Evolutionary conservation across 2,797 vertebrate genomes (phyloP), one percentile per base, ranked within the genome.

Genomic region (Premnoplex brunnescens): DNA sequence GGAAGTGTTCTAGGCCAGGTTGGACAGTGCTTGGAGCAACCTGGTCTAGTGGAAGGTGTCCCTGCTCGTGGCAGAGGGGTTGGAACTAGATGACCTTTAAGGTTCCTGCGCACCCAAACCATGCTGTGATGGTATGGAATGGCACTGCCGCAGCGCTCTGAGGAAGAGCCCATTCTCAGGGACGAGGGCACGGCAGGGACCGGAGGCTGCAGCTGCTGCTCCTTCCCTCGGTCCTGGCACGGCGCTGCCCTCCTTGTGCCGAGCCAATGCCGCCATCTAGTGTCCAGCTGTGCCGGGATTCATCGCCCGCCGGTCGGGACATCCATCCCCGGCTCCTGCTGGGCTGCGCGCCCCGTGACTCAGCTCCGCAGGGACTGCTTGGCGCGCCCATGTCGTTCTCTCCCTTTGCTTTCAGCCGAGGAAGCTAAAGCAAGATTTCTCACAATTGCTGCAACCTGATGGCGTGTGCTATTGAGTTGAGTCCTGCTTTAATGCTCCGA

Each of bases 251-350:
- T 17, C 34, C 62, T 2, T 9, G 34, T n/a, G 4, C 76, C 73
- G 66, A 49, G 96, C 85, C 24, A 1, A 41, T 89, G 56, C 68
- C 91, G 95, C 76, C 91, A 68, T 54, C 97, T 96, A 90, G 88
- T 6, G 95, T 36, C 55, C 37, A 1, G 4, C 51, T n/a, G 8
- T 9, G 39, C 2, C 18, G 14, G 34, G 13, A 19, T 15, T 2
- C 20, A 9, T 7, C 8, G 3, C 5, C 28, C 21, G 1, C 30
- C 21, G 9, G 4, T 3, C 15, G 3, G 22, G 12, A 0, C 56
- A 2, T 3, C 43, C 68, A 3, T 12, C 52, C 24, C 7, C 6
- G 4, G 12, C 5, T 39, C 52, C 43, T 32, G 6, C 15, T 0
- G 41, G 2, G 58, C 58, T 9, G n/a, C 0, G 41, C 8, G 1